Base-by-base conservation (phyloP, 2,888 invertebrate genomes). In the Imbricaverruca yamaguchii region DNA sequence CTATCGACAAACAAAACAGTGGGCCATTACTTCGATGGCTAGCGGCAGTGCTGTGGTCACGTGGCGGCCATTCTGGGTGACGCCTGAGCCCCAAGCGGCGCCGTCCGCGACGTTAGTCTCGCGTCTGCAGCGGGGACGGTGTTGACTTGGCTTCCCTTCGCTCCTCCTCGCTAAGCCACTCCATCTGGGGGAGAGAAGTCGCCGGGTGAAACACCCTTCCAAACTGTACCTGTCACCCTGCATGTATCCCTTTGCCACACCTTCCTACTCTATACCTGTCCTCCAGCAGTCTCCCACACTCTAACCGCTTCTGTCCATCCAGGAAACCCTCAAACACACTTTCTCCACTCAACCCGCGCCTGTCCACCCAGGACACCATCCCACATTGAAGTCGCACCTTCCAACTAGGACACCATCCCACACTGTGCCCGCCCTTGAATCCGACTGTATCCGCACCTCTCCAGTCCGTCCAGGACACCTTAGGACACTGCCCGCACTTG, bases 81-180 rank as follows among this genome's bases (percentile, higher is more conserved):
- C 9, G 8, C 23, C 23, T 4, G 23, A 1, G 23, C 65, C 65
- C 11, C 0, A 4, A 23, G 23, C 65, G 65, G 23, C 65, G 7
- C 65, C 8, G 65, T 8, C 23, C n/a, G 65, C 65, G 6, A 65
- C 23, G 23, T 23, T 21, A 67, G 7, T 21, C 65, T 2, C 21
- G 7, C 21, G 23, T 11, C 23, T 15, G 23, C 65, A 21, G 21
- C 10, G n/a, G 11, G 10, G 23, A 9, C 9, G 65, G 11, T 23
- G n/a, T 53, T 8, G 74, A 39, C 53, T 90, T 90, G 0, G 89
- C 88, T 85, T 92, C 92, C 80, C 89, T 88, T 83, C 89, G 90
- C 86, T 93, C 93, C 85, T 92, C 91, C 82, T 92, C 92, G 53
- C 92, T 92, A 85, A 92, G 90, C 93, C 93, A 93, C 84, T 91